Base-by-base conservation (phyloP, 2,888 invertebrate genomes). In the Cordilura impudica region DNA sequence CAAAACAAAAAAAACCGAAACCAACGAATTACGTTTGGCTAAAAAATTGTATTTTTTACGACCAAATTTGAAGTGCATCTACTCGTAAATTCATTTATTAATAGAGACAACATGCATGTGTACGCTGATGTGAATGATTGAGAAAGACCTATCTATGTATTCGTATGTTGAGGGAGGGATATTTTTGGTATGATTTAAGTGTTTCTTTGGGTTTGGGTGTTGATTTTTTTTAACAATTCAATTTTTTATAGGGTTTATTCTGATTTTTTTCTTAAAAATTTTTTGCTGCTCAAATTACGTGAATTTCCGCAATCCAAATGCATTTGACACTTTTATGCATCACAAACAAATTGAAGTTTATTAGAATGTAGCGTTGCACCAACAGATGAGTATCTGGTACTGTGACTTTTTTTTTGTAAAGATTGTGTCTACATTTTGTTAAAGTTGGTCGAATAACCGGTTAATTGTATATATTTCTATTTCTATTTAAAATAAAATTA, bases 51-150 rank as follows among this genome's bases (percentile, higher is more conserved):
- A 70, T 79, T 79, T 74, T 76, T 81, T 74, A 75, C 72, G 74
- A 63, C 58, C 71, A 43, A 69, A 78, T 74, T 69, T 69, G 74
- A 78, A 86, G 84, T 85, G 85, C 84, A 84, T 84, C 86, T 85
- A 83, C 86, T 84, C 86, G 87, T 86, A 87, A 87, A 87, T 87
- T 87, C 87, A 87, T 87, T 87, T 87, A 87, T 87, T 87, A 87
- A 75, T 71, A 71, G 78, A 69, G 26, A 49, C 31, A 31, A 31
- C 47, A 63, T 18, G 18, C 26, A 45, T 21, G 23, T 4, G 10
- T 26, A 10, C 26, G 2, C 4, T 39, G 35, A 39, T n/a, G 35
- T n/a, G n/a, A n/a, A 35, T 35, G 35, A 35, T 1, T 39, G 12
- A 12, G n/a, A 39, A 12, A 5, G 35, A 39, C 35, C 35, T n/a